Base-by-base conservation (phyloP, 1,140 invertebrate species). In the Drosophila kikkawai region DNA sequence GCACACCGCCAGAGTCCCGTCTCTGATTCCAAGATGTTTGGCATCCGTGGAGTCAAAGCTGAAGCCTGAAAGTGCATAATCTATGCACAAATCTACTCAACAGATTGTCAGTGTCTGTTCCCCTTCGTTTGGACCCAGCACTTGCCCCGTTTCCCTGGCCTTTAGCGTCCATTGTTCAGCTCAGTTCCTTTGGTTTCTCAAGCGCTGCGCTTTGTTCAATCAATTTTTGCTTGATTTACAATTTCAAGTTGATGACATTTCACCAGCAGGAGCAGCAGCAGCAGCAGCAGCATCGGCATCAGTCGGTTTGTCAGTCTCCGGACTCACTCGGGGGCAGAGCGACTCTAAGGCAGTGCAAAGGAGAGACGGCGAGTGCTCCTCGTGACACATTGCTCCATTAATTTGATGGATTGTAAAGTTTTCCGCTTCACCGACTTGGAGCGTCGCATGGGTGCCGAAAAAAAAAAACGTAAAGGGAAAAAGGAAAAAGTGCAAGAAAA, bases 321-420 rank as follows among this genome's bases (percentile, higher is more conserved):
- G 34, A 55, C 51, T 37, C 17, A 34, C 50, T 53, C 42, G 29
- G 37, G 26, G 26, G 22, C 17, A 53, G 61, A 39, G 42, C 42
- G 53, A 58, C 26, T 36, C 58, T 47, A 60, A 51, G 44, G 17
- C 47, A 1, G 32, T 17, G 29, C 50, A 51, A 29, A 36, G 50
- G 50, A 47, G 69, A 39, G 53, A 39, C 50, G 55, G 45, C 56
- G 67, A 74, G 69, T 59, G 80, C 74, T 73, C 67, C 82, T 79
- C 74, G 85, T 90, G 85, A 90, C 85, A 90, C 85, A 90, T 90
- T 90, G 85, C 85, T 90, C 86, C 85, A 90, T 90, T 90, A 90
- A 90, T 90, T 90, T 90, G 85, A 90, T 90, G 85, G 85, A 90
- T 90, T 90, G 85, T 90, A 90, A 90, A 90, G 85, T 90, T 90